Evolutionary conservation across 2,888 invertebrate species (phyloP), one percentile per base, ranked within the genome.

Genomic region (Lepidochrysops patricia): DNA sequence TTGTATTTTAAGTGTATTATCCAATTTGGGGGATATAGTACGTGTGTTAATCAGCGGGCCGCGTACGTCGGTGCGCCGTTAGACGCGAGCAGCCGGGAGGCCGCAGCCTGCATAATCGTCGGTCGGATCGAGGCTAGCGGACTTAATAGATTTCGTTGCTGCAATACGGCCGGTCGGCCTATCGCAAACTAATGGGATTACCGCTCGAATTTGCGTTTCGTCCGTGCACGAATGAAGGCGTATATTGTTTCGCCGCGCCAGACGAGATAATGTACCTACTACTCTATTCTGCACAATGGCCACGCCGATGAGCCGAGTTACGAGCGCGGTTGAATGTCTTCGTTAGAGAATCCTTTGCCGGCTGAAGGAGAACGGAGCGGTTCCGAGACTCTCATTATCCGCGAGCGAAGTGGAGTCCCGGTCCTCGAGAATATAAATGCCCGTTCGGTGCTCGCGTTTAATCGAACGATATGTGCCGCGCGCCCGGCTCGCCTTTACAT

Each of bases 1-100:
- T 89, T 88, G 90, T 91, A 89, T 91, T 91, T 91, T 91, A 91
- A 91, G 91, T 90, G 91, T 91, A 91, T 91, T 91, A 91, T 91
- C 91, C 91, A 91, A 91, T 91, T 90, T 89, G 88, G 82, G 80
- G 81, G 89, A 85, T 90, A 90, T 90, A 89, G 90, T 90, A 88
- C 89, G 89, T 88, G 84, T 74, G 80, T 79, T 87, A 86, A 88
- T 87, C 85, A 81, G 80, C 76, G 80, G 77, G 81, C 76, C 73
- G 77, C 74, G 76, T 79, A 77, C 76, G 79, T 70, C 73, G 76
- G 74, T n/a, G n/a, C n/a, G 73, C 69, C 76, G 82, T 77, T 82
- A 81, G 79, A 72, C 78, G 79, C 74, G 74, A 75, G 69, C 74
- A 67, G 43, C 43, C 15, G 71, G 71, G 74, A 74, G 71, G 73